Evolutionary conservation across 2,888 invertebrate genomes (phyloP), one percentile per base, ranked within the genome.

Genomic region (Sarcophaga subvicina): DNA sequence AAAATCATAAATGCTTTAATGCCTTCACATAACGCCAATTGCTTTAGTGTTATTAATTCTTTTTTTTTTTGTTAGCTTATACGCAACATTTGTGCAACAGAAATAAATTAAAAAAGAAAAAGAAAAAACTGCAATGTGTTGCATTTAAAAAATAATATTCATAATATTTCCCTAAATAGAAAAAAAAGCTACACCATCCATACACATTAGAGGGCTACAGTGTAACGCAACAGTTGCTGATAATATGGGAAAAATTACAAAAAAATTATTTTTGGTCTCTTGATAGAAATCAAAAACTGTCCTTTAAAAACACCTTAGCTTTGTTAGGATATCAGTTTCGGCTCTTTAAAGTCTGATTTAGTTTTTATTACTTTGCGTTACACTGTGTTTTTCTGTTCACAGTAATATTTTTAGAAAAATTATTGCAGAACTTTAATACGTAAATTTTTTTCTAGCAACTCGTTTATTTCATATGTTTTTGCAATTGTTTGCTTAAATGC

Each of bases 1-100:
- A 72, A 79, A 84, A 72, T 81, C 84, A 87, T 87, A 87, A 87
- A 87, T 82, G 84, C 84, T 87, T 87, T 84, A 87, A 87, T 87
- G 87, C 84, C 81, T 84, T 22, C 14, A 62, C 71, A 78, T 82
- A 70, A 71, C 84, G 49, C 76, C 82, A 70, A 63, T 82, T 87
- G 79, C 79, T 84, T 78, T 79, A 76, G 82, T 72, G 79, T 82
- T 84, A 82, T 84, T 82, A 82, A 84, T 78, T 79, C 80, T 85
- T 79, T 75, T 82, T 84, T 85, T 76, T 75, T 62, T 67, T 66
- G 22, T 79, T 63, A 49, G 69, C 49, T 20, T 45, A 69, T 17
- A 49, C 11, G 17, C 25, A 47, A 10, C 17, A 59, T 59, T 54
- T 64, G n/a, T 62, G n/a, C 22, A 62, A 62, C 62, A 54, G 17